phyloP scores from a whole-genome alignment of 2,888 invertebrate species.

The Morinoia aosen region DNA sequence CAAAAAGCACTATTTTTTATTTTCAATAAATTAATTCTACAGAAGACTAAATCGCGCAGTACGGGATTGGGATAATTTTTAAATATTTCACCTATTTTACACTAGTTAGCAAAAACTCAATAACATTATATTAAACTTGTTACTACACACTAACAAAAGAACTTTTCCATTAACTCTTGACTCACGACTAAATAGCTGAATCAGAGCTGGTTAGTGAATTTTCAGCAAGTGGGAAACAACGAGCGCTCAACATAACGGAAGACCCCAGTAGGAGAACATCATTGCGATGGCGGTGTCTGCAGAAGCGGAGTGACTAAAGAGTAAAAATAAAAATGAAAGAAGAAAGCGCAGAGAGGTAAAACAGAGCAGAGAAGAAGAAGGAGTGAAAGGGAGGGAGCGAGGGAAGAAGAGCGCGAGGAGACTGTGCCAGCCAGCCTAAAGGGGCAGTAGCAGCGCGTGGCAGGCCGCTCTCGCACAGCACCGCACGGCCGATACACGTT shows the following conservation, averaged over 20 bases:
- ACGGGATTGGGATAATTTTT: not conserved
- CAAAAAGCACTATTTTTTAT: too few relatives aligned
- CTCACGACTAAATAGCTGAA: too few relatives aligned
- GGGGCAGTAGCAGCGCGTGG: not conserved
- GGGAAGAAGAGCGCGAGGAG: slow-evolving; percentile 33
- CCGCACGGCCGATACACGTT: not conserved
- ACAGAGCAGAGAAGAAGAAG: not conserved
- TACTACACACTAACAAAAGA: too few relatives aligned
- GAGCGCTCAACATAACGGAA: not conserved
- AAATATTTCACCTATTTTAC: not conserved
- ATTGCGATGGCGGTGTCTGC: not conserved
- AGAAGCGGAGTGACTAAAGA: not conserved
- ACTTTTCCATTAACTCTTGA: too few relatives aligned
- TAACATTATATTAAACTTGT: too few relatives aligned
- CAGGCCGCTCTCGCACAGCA: not conserved
- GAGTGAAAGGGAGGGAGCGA: not conserved
- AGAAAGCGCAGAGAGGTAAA: not conserved
- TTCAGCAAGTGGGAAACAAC: not conserved
- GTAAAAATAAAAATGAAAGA: not conserved
- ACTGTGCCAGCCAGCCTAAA: not conserved
- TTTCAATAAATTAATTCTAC: too few relatives aligned
- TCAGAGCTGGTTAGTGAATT: not conserved
- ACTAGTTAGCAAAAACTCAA: too few relatives aligned
- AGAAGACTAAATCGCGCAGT: not conserved
- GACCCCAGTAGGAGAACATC: not conserved